These are phyloP conservation scores for Naja naja DNA, from an alignment of 2,113 vertebrate species.

Conservation along the genomic window DNA sequence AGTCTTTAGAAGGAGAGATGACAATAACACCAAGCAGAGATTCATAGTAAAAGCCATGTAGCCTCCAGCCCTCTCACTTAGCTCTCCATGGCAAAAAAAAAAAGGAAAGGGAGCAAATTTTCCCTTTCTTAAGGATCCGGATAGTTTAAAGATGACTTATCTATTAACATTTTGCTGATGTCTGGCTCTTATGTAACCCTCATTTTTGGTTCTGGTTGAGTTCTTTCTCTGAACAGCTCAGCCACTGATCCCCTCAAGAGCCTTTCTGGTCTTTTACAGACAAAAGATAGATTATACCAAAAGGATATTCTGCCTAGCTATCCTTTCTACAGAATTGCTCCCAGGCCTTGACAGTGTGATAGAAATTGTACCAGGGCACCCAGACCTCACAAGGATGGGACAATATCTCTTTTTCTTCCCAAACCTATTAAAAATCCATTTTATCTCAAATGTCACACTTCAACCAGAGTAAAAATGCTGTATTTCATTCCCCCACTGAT, in stretches of 20 bases:
- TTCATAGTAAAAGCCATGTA: not conserved
- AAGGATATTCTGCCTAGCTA: not conserved
- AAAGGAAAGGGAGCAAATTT: not conserved
- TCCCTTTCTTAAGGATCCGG: not conserved
- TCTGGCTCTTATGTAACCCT: not conserved
- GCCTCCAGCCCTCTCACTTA: not conserved
- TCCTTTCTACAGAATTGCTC: not conserved
- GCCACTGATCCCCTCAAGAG: not conserved
- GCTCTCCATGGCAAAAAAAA: not conserved
- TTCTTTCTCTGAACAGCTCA: not conserved
- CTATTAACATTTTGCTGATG: not conserved
- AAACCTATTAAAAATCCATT: constrained; percentile 5
- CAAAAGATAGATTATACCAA: not conserved
- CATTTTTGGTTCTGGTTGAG: not conserved
- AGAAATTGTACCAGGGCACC: not conserved
- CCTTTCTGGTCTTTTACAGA: not conserved
- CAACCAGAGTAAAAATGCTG: not conserved
- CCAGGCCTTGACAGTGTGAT: not conserved
- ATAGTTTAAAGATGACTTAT: not conserved
- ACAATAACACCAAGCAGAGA: not conserved
- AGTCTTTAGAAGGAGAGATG: not conserved
- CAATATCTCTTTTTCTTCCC: not conserved
- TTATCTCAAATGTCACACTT: constrained; percentile 1
- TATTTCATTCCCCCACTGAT: not conserved
- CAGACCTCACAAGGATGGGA: not conserved